Percentiles rank a stretch among this genome's conserved stretches.
phyloP scores from a whole-genome alignment of 2,113 vertebrate genomes.

The Osmerus mordax region DNA sequence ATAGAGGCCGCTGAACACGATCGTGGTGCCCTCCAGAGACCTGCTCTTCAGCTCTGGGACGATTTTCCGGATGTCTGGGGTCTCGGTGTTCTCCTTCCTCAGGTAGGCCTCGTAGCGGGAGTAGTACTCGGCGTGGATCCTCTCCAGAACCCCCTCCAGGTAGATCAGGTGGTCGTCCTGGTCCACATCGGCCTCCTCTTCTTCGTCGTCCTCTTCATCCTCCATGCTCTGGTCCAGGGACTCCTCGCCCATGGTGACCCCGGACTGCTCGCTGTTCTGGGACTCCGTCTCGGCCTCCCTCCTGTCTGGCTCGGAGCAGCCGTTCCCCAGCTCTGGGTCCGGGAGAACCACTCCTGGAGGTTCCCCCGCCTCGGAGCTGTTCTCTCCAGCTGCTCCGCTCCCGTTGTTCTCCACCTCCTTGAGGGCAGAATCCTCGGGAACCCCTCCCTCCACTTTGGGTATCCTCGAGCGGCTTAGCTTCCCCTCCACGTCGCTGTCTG shows the following conservation, averaged over 20 bases:
- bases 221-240: conserved; percentile 92
- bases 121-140: conserved; percentile 90
- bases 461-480: conserved; percentile 56
- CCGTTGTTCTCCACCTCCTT: conserved; percentile 46
- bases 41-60: conserved; percentile 90
- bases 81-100: conserved; percentile 72
- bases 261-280: conserved; percentile 93
- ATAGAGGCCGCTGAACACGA: conserved; percentile 92
- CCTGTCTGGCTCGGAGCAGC: conserved; percentile 72
- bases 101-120: conserved; percentile 82
- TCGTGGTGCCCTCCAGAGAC: conserved; percentile 78
- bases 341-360: conserved; percentile 50
- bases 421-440: conserved; percentile 29
- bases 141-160: conserved; percentile 90
- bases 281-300: conserved; percentile 92
- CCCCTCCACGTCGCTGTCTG: conserved; percentile 72
- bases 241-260: conserved; percentile 86
- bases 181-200: conserved; percentile 82
- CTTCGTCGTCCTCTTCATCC: conserved; percentile 79
- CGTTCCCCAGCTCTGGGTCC: conserved; percentile 78
- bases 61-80: conserved; percentile 90
- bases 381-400: conserved; percentile 22
- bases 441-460: conserved; percentile 39
- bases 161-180: conserved; percentile 92
- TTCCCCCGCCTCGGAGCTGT: conserved; percentile 48